Conservation (phyloP, 1,140 invertebrate genomes). For the Odontomachus brunneus region DNA sequence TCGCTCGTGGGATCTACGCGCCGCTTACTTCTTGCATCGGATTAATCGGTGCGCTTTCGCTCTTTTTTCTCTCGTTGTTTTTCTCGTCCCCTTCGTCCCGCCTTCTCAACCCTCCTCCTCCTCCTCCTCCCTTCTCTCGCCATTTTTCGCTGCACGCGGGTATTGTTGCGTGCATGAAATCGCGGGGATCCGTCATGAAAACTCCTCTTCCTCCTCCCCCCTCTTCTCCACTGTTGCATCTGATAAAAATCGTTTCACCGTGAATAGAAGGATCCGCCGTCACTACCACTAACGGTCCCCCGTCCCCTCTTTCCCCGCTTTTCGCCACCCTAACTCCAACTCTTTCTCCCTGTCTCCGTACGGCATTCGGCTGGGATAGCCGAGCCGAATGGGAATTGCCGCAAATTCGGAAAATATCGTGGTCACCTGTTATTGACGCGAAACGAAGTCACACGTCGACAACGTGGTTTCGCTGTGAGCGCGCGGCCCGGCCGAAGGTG, state of each 20-base stretch:
- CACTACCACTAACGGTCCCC: too few species aligned
- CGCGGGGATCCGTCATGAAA: background rate
- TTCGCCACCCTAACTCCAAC: too few species aligned
- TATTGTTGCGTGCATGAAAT: constrained; percentile 34
- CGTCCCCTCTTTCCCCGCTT: background rate
- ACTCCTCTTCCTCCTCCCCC: too few species aligned
- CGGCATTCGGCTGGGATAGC: background rate
- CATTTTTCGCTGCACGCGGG: background rate
- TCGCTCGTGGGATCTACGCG: constrained; percentile 24
- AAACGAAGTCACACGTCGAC: constrained; percentile 14
- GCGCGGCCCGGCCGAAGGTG: background rate
- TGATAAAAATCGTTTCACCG: constrained; percentile 49
- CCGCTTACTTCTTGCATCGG: constrained; percentile 54
- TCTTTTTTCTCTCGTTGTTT: too few species aligned
- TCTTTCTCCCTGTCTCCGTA: background rate
- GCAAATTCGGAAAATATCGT: constrained; percentile 40
- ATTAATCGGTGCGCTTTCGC: constrained; percentile 43
- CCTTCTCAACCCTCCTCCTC: too few species aligned
- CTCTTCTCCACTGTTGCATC: constrained; percentile 21
- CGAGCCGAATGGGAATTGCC: constrained; percentile 13
- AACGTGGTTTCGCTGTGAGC: background rate
- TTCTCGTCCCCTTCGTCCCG: too few species aligned
- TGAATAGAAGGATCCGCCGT: constrained; percentile 36
- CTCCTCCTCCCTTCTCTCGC: too few species aligned
- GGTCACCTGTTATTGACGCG: constrained; percentile 37